Base-by-base conservation (phyloP, 53 echinoderm and acorn worm genomes). In the Holothuria leucospilota region DNA sequence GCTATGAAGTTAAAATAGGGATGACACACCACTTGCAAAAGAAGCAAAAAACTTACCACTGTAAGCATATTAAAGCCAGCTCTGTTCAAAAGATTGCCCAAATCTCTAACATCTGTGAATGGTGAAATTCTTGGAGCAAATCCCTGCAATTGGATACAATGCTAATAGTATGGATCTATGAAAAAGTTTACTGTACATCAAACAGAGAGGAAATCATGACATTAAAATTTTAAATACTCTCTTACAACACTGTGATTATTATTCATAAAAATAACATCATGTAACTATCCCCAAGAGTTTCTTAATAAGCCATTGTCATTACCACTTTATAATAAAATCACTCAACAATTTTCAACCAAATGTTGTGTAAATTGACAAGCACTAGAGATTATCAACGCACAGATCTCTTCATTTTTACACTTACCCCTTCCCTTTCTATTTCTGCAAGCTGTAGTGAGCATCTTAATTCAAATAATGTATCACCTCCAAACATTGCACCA, bases 41-140 rank as follows among this genome's bases (percentile, higher is more conserved):
- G 21, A 70, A 38, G 29, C 38, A 51, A n/a, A 49, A 59, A 59
- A 93, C 98, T 93, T 86, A 97, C 98, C 71, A 97, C 93, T 56
- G 98, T 97, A 15, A 97, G 92, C 91, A 97, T 80, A 62, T 84
- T 97, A 69, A 91, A 97, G 29, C 95, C 95, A 53, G 98, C 95
- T 68, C 98, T 87, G 49, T 91, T 42, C 38, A 97, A 59, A 16
- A 97, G 85, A 87, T 93, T 97, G 2, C 98, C 98, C 11, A 97
- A 53, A 67, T 97, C 95, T 72, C 93, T 93, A 74, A 97, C 90
- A 51, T 93, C 98, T 15, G 98, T 93, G 86, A 97, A 97, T 15
- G 98, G 98, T 51, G 98, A 97, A 66, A 97, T 89, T 71, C 92
- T 95, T 20, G 98, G 95, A 63, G 98, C 93, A 93, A 97, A 97